These are phyloP conservation scores for Bursaphelenchus okinawaensis DNA, from an alignment of 2,888 invertebrate species.

Conservation along the genomic window DNA sequence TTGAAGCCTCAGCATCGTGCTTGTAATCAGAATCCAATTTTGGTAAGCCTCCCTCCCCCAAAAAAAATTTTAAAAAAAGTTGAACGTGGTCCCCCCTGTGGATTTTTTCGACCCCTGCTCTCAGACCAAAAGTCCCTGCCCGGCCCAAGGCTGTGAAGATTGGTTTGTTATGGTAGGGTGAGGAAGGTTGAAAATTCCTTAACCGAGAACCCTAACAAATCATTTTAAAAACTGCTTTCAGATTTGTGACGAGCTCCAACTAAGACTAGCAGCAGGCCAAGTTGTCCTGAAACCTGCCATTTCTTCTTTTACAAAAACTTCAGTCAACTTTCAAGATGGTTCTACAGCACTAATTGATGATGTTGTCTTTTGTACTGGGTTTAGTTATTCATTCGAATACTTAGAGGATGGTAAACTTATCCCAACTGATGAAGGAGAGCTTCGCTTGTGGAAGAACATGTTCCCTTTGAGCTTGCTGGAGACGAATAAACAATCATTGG, in stretches of 20 bases:
- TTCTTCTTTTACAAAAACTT: constrained; percentile 30
- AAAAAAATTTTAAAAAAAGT: no score
- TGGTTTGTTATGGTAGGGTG: no score
- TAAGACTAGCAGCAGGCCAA: constrained; percentile 38
- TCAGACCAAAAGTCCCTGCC: no score
- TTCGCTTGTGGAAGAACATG: constrained; percentile 58
- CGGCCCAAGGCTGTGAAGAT: no score
- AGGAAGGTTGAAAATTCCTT: no score
- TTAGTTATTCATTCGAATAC: constrained; percentile 58
- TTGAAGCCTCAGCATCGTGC: not conserved
- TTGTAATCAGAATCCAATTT: not conserved
- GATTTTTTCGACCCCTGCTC: no score
- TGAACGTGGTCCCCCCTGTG: no score
- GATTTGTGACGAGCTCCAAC: not conserved
- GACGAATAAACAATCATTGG: constrained; percentile 57
- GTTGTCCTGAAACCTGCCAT: constrained; percentile 42
- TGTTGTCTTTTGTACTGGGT: constrained; percentile 60
- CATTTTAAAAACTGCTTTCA: no score
- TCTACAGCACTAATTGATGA: constrained; percentile 24
- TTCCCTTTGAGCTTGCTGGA: constrained; percentile 25
- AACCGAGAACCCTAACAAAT: no score
- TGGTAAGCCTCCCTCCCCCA: no score
- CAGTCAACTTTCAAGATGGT: not conserved
- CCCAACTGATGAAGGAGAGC: constrained; percentile 26
- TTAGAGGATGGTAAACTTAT: constrained; percentile 49